Evolutionary conservation across 1,140 invertebrate species (phyloP), one percentile per base, ranked within the genome.

Genomic region (Chelonus insularis): DNA sequence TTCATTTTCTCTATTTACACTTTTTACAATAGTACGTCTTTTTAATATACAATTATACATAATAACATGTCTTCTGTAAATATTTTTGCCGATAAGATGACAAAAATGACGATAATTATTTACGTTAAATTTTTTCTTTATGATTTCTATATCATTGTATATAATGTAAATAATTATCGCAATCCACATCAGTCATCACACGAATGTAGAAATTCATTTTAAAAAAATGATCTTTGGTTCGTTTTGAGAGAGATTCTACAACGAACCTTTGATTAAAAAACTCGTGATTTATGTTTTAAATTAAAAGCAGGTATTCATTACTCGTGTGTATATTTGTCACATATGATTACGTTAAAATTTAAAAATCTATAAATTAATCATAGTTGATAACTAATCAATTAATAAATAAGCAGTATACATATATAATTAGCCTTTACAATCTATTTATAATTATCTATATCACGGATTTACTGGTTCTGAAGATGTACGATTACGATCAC

Each of bases 361-460:
- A n/a, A n/a, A n/a, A n/a, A n/a, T n/a, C n/a, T n/a, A n/a, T n/a
- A n/a, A n/a, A n/a, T n/a, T n/a, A n/a, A n/a, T n/a, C n/a, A n/a
- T n/a, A n/a, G n/a, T n/a, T n/a, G n/a, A n/a, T n/a, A n/a, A n/a
- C n/a, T 71, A 61, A 65, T 37, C 69, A 65, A 72, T 64, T n/a
- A 77, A 76, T 78, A 76, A 78, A 76, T 78, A 77, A 76, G 72
- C 70, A 69, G 69, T 65, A 62, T 69, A 73, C 64, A 72, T 67
- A 56, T 41, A 62, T 55, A 64, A 50, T 54, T 43, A 47, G 41
- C 50, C 20, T 59, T 43, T 57, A 62, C 48, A 60, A 66, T 57
- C 36, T 60, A 62, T 60, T 55, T 59, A 55, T 63, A 68, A 63
- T 64, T 63, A 72, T 65, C 68, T 73, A 70, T 74, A 72, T 77